Base-by-base conservation (phyloP, 2,113 vertebrate genomes). In the Bucco capensis region DNA sequence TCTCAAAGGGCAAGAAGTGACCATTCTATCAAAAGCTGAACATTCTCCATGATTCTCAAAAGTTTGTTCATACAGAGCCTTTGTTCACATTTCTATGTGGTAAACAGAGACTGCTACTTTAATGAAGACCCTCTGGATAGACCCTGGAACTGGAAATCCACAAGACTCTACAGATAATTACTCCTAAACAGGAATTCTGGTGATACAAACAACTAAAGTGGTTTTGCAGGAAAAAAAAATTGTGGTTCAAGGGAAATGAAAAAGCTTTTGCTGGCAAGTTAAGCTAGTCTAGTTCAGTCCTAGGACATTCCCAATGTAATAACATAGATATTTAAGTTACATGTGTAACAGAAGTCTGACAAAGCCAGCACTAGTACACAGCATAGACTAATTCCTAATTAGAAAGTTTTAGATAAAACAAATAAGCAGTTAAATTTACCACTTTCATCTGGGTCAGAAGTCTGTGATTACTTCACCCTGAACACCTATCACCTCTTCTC, bases 361-460 rank as follows among this genome's bases (percentile, higher is more conserved):
- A 82, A 33, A 72, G 33, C 10, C 77, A 93, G 31, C 7, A 21
- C 37, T n/a, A 58, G 31, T 18, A 42, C 10, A 15, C 4, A 65
- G 31, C 47, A 71, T 1, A 49, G 18, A 79, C 8, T 13, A 78
- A 46, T 30, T 51, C 31, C 28, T 61, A 65, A 89, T 15, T 18
- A 78, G 61, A 58, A 93, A 93, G 81, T 67, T 91, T 62, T 16
- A 91, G 31, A 61, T 70, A 87, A 53, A 51, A 58, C 42, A 89
- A 76, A 64, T 22, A 24, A 65, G 33, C 66, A 86, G 65, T 51
- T 90, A 84, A 92, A 61, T 15, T 58, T 54, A 33, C 9, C 76
- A 37, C 56, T 79, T 19, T 72, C 23, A 79, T 47, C 23, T 46
- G 46, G 82, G 75, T 93, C 82, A 89, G 33, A 82, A 76, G 82